Percentiles rank a stretch among this genome's conserved stretches.
These are phyloP conservation scores for Crossocerus cetratus DNA, from an alignment of 2,888 invertebrate species.

Conservation along the genomic window DNA sequence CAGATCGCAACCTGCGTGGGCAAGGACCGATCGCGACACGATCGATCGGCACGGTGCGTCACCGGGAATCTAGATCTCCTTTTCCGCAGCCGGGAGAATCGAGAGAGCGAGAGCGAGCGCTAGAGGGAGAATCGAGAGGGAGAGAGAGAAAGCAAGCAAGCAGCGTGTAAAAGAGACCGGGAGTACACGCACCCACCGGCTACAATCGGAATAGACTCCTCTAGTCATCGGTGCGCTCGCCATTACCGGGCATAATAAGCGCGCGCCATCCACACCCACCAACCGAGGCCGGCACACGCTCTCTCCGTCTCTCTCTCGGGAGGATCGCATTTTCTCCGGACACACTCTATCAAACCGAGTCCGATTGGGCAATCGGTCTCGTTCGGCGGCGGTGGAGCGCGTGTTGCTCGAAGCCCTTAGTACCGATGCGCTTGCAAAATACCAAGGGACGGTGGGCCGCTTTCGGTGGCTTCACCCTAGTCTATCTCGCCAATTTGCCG, in stretches of 20 bases:
- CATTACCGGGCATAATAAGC: too few species aligned
- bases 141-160: not conserved
- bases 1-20: conserved; percentile 69
- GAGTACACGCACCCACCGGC: not conserved
- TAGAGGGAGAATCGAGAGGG: too few species aligned
- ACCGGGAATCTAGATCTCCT: conserved; percentile 18
- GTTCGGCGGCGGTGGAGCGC: conserved; percentile 11
- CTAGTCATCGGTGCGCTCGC: not conserved
- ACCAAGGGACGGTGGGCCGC: conserved; percentile 59
- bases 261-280: too few species aligned
- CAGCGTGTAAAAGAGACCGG: not conserved
- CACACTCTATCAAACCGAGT: not conserved
- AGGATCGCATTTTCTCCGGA: too few species aligned
- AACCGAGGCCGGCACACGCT: too few species aligned
- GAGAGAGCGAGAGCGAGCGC: not conserved
- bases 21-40: conserved; percentile 53
- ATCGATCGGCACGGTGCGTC: conserved; percentile 49
- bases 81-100: conserved; percentile 24
- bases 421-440: conserved; percentile 54
- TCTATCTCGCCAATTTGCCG: conserved; percentile 62
- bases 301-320: too few species aligned
- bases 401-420: conserved; percentile 17
- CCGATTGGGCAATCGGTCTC: not conserved
- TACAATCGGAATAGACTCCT: conserved; percentile 1
- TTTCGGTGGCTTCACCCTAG: conserved; percentile 59